Evolutionary conservation across 1,140 invertebrate genomes (phyloP).

Genomic region (Ganaspis sp.): DNA sequence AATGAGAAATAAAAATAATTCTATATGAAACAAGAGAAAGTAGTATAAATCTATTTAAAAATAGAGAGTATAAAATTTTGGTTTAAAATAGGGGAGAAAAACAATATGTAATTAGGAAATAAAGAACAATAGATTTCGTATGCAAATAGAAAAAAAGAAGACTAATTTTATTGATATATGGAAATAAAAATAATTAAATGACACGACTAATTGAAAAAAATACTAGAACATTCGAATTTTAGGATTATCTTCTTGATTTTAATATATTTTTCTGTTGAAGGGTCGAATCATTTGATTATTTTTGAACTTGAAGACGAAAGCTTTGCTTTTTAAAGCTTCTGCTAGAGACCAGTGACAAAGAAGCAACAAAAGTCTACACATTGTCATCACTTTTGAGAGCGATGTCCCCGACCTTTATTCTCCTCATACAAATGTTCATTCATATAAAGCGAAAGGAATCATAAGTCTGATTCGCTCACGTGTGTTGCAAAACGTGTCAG

Average conservation of each 20-base stretch:
- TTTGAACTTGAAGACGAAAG: not conserved
- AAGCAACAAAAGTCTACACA: conserved; percentile 1
- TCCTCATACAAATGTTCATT: conserved; percentile 20
- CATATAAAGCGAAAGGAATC: conserved; percentile 3
- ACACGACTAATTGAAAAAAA: too few relatives aligned
- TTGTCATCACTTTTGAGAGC: conserved; percentile 19
- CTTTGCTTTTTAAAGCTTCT: not conserved
- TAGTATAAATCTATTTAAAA: not conserved
- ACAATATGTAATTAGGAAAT: too few relatives aligned
- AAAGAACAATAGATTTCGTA: too few relatives aligned
- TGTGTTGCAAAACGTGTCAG: not conserved
- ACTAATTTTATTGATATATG: too few relatives aligned
- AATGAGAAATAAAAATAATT: not conserved
- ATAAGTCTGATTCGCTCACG: not conserved
- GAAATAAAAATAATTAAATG: too few relatives aligned
- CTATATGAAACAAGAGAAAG: too few relatives aligned
- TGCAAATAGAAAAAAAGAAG: too few relatives aligned
- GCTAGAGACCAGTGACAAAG: not conserved
- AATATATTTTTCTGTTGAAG: too few relatives aligned
- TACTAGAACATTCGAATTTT: too few relatives aligned
- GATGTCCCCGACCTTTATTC: conserved; percentile 27
- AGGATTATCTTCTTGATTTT: too few relatives aligned
- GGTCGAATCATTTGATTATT: not conserved
- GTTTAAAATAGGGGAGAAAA: too few relatives aligned
- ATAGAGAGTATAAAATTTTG: not conserved